Base-by-base conservation (phyloP, 1,140 invertebrate species). In the Medauroidea extradentata region DNA sequence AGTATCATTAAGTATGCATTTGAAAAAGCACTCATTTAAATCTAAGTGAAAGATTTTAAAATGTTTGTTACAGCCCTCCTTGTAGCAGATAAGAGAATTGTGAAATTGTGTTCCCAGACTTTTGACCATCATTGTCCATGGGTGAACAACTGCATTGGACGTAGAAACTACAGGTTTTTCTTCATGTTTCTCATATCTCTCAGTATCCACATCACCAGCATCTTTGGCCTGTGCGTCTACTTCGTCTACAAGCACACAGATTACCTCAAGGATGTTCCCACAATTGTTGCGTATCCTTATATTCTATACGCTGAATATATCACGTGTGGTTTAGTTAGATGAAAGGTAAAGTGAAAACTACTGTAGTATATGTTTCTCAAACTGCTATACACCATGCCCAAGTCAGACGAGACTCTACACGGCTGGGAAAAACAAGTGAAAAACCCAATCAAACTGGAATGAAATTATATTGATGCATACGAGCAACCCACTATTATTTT, bases 71-170 rank as follows among this genome's bases (percentile, higher is more conserved):
- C 9, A 46, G 9, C 4, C 5, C 14, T 21, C 4, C 13, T 46
- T 21, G n/a, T 38, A 50, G 39, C 39, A 50, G 42, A 7, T 7
- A 11, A 34, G 11, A 34, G 29, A 11, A 11, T 11, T 34, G 29
- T 34, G 29, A 11, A 34, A 34, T 66, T 54, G 69, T 72, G 72
- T 71, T 87, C 89, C 59, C 81, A 99, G 92, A 99, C 94, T 29
- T 99, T 99, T 79, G 98, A 99, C 79, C 98, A 99, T 84, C 98
- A 99, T 79, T 99, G 98, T 81, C 97, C 97, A 53, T 99, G 97
- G 97, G 93, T 99, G 64, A 99, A 99, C 78, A 99, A 99, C 78
- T 99, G 98, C 75, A 99, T 99, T 69, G 98, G 98, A 53, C 85
- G 96, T 63, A 84, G 96, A 65, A 99, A 99, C 79, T 99, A 99